Evolutionary conservation across 2,888 invertebrate genomes (phyloP), one percentile per base, ranked within the genome.

Genomic region (Dasypogon diadema): DNA sequence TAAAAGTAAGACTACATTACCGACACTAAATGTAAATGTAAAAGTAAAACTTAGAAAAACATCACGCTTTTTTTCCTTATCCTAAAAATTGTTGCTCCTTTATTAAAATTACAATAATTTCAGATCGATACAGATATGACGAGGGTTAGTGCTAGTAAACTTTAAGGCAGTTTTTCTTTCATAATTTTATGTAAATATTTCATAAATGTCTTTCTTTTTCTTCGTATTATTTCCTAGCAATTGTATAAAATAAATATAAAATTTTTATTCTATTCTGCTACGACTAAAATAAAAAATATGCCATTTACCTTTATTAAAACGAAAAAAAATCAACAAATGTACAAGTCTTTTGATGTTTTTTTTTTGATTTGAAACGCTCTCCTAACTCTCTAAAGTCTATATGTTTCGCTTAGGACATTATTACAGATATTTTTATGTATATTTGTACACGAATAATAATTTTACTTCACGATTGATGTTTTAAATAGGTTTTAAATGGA

Each of bases 161-260:
- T 63, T 42, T 65, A 65, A 65, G 65, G 65, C 65, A 65, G 46
- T 24, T 46, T 46, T 18, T 65, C n/a, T 65, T 48, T 65, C 21
- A 37, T 34, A 60, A 60, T 34, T 34, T 24, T 46, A 42, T 46
- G 46, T 65, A 46, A 63, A 65, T 65, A 65, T 48, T 24, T 60
- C 60, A 8, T 51, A 12, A 48, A 24, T 65, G 48, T 65, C 46
- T 65, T 46, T 65, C 21, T 46, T 24, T 65, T 46, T 65, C 21
- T 46, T 48, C 14, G 16, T 12, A 42, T 42, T 37, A 46, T 12
- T 14, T 48, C 22, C 10, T 22, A 21, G 8, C 65, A 24, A 34
- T 3, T 22, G 42, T 63, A 65, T 46, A 42, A 65, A 46, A 65
- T 65, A 65, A 46, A 65, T 65, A 65, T 46, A 65, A 65, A 46